Conservation (phyloP, 2,797 vertebrate genomes). For the Gallinago solitaria region DNA sequence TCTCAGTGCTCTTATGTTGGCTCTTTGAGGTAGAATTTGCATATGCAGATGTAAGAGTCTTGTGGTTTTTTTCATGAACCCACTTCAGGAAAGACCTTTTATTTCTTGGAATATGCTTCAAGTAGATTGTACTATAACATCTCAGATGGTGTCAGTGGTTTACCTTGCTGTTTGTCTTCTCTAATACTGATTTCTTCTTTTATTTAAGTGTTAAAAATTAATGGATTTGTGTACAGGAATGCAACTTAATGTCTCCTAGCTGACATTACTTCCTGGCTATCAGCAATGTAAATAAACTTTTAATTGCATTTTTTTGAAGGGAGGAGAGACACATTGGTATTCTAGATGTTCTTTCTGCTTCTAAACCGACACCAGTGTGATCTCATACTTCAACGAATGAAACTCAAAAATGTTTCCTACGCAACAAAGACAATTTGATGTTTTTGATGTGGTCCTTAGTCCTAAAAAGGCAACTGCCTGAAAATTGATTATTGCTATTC, state of each 20-base stretch:
- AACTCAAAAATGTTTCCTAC: not conserved
- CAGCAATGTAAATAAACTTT: not conserved
- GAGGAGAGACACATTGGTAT: not conserved
- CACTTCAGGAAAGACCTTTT: not conserved
- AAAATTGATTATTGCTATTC: not conserved
- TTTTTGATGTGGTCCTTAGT: slow-evolving; percentile 39
- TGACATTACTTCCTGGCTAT: not conserved
- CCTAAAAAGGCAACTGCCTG: not conserved
- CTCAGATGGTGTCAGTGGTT: not conserved
- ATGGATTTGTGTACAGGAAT: not conserved
- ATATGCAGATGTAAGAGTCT: not conserved
- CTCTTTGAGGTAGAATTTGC: not conserved
- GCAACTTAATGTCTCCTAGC: not conserved
- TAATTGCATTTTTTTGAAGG: not conserved
- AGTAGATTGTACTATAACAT: not conserved
- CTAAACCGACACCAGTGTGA: not conserved
- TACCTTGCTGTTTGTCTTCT: not conserved
- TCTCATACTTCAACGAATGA: not conserved
- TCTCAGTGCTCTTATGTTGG: not conserved
- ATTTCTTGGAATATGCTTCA: not conserved
- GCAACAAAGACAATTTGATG: not conserved
- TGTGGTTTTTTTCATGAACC: not conserved
- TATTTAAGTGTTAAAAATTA: not conserved
- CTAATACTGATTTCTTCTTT: not conserved
- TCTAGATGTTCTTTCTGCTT: not conserved